Percentiles rank a stretch among this genome's conserved stretches.
These are phyloP conservation scores for Venustaconcha ellipsiformis DNA, from an alignment of 1,140 invertebrate species.

Conservation along the genomic window DNA sequence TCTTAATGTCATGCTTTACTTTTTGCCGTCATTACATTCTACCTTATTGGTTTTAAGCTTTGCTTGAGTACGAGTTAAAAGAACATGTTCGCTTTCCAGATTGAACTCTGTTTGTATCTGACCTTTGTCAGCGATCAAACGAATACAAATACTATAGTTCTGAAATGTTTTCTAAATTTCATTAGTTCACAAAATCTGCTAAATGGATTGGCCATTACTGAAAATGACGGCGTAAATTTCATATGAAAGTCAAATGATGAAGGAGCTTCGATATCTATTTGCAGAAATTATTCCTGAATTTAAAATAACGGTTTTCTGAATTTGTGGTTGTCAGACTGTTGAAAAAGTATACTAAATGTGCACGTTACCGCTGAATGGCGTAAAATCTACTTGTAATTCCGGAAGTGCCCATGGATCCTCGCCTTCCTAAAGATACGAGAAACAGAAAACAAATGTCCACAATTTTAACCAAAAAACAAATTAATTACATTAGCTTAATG, in stretches of 20 bases:
- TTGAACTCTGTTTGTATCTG: no score
- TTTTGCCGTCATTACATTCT: not conserved
- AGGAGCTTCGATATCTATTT: not conserved
- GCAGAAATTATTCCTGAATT: not conserved
- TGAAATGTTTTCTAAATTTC: no score
- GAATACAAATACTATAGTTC: no score
- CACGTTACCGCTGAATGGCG: constrained; percentile 8
- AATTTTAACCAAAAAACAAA: no score
- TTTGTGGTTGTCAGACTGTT: no score
- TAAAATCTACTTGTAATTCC: constrained; percentile 5
- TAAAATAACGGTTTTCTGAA: not conserved
- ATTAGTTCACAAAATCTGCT: no score
- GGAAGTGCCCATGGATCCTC: constrained; percentile 12
- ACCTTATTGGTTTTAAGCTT: not conserved
- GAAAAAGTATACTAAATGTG: not conserved
- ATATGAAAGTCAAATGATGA: not conserved
- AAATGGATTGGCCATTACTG: not conserved
- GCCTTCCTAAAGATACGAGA: not conserved
- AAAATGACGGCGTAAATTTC: not conserved
- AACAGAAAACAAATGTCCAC: no score
- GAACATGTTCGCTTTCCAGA: no score
- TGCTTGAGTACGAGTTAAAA: not conserved
- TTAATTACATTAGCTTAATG: no score
- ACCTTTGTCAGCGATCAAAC: no score
- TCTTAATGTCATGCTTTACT: not conserved